Percentiles rank a stretch among this genome's conserved stretches.
Evolutionary conservation across 2,888 invertebrate species (phyloP).

Genomic region (Drymonia ruficornis): DNA sequence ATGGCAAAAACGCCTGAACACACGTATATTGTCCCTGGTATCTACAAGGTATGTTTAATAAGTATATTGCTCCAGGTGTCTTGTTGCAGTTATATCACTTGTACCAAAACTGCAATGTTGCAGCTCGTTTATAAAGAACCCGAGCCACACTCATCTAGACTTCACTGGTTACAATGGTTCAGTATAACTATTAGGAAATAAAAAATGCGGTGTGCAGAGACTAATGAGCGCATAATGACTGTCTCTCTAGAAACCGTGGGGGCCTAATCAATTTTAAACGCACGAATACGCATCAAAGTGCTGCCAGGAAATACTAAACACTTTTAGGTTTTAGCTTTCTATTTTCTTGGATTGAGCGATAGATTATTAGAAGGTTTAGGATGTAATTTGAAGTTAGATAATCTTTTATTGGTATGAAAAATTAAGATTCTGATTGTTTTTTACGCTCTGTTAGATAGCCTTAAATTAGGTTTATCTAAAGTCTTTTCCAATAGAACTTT

Average conservation of each 20-base stretch:
- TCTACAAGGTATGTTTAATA: too few relatives aligned
- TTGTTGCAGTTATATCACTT: too few relatives aligned
- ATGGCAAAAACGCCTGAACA: too few relatives aligned
- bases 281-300: conserved; percentile 24
- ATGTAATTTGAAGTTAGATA: neutral
- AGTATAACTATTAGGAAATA: conserved; percentile 1
- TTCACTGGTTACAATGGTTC: neutral
- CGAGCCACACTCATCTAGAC: neutral
- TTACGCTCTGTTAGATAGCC: neutral
- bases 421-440: neutral
- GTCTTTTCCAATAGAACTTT: too few relatives aligned
- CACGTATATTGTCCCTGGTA: too few relatives aligned
- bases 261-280: conserved; percentile 30
- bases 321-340: neutral
- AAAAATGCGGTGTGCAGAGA: conserved; percentile 1
- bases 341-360: neutral
- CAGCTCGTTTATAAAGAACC: too few relatives aligned
- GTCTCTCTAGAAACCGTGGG: conserved; percentile 18
- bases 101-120: too few relatives aligned
- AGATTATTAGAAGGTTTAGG: neutral
- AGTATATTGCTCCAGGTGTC: too few relatives aligned
- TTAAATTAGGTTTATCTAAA: too few relatives aligned
- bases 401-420: neutral
- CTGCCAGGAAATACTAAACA: conserved; percentile 13
- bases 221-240: conserved; percentile 18